Evolutionary conservation across 2,113 vertebrate genomes (phyloP).

Genomic region (Paradoxurus hermaphroditus): DNA sequence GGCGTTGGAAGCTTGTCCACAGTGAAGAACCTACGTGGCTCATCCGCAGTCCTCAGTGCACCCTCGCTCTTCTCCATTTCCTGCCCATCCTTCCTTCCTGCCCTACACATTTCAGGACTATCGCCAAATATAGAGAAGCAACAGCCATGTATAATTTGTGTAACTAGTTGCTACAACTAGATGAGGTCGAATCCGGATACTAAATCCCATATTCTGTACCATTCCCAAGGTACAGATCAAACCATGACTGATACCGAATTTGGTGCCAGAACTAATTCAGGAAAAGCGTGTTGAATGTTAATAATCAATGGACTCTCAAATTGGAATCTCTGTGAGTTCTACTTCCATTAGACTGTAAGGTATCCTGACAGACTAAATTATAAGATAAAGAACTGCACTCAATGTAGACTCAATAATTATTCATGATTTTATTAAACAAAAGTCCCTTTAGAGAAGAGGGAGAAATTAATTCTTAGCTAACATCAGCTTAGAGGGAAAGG

Average conservation of each 20-base stretch:
- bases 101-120: not conserved
- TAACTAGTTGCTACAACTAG: not conserved
- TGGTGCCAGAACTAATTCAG: not conserved
- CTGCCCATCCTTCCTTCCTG: not conserved
- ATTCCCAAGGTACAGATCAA: not conserved
- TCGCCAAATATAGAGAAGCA: not conserved
- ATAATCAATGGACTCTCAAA: not conserved
- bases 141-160: not conserved
- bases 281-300: not conserved
- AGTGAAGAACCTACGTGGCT: not conserved
- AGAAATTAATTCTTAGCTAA: slow-evolving; percentile 25
- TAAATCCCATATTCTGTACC: not conserved
- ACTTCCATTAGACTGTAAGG: not conserved
- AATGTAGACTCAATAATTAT: slow-evolving; percentile 26
- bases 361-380: not conserved
- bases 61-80: no score
- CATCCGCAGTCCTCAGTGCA: no score
- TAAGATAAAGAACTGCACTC: not conserved
- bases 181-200: not conserved
- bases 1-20: not conserved
- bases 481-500: not conserved
- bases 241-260: not conserved
- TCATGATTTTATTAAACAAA: slow-evolving; percentile 49
- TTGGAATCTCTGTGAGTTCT: not conserved
- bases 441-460: not conserved